Evolutionary conservation across 2,113 vertebrate genomes (phyloP).

Genomic region (Mastomys coucha): DNA sequence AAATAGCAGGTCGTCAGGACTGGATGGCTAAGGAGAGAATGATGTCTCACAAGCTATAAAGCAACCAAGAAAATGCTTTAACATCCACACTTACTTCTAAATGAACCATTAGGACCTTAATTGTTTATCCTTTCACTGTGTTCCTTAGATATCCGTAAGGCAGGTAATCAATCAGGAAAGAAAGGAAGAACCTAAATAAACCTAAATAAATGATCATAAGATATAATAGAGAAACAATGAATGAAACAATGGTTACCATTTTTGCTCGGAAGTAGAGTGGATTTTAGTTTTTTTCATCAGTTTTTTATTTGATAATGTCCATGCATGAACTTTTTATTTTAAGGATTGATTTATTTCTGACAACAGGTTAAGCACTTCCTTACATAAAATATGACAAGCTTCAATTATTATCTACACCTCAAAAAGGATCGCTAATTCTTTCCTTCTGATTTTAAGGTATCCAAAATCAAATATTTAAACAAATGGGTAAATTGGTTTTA

Average conservation of each 20-base stretch:
- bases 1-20: conserved; percentile 76
- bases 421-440: conserved; percentile 37
- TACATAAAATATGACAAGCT: conserved; percentile 12
- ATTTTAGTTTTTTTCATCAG: conserved; percentile 70
- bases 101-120: conserved; percentile 85
- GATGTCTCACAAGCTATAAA: conserved; percentile 81
- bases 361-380: conserved; percentile 28
- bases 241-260: conserved; percentile 75
- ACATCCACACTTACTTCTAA: conserved; percentile 75
- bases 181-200: conserved; percentile 86
- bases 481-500: not conserved
- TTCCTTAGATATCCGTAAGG: conserved; percentile 80
- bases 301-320: conserved; percentile 56
- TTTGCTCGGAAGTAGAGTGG: conserved; percentile 58
- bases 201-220: conserved; percentile 85
- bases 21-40: conserved; percentile 72
- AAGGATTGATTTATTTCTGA: conserved; percentile 38
- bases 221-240: conserved; percentile 88
- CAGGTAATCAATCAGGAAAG: conserved; percentile 84
- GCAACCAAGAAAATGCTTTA: conserved; percentile 81
- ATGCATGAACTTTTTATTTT: not conserved
- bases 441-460: not conserved
- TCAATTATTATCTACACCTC: conserved; percentile 2
- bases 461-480: conserved; percentile 8
- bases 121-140: conserved; percentile 87